Evolutionary conservation across 1,140 invertebrate species (phyloP).

Genomic region (Scaptomyza graminum): DNA sequence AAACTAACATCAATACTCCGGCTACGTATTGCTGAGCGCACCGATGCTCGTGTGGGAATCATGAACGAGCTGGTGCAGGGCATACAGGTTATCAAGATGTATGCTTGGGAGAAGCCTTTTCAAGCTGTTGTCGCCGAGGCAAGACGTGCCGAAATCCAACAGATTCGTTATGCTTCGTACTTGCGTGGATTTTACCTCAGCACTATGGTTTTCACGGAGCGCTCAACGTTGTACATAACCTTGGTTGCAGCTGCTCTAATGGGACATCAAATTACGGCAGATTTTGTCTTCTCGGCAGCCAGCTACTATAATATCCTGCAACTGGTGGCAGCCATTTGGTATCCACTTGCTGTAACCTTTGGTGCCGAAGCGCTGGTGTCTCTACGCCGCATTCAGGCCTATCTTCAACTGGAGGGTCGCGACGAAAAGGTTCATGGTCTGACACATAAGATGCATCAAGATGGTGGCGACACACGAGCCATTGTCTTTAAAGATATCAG

Average conservation of each 20-base stretch:
- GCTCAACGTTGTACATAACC: slow-evolving; percentile 90
- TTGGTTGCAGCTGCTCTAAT: slow-evolving; percentile 88
- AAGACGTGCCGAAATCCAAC: slow-evolving; percentile 87
- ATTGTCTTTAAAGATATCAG: slow-evolving; percentile 85
- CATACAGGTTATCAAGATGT: slow-evolving; percentile 92
- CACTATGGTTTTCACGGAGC: slow-evolving; percentile 88
- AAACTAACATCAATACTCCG: slow-evolving; percentile 85
- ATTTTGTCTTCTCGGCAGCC: slow-evolving; percentile 89
- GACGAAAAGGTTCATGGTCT: slow-evolving; percentile 63
- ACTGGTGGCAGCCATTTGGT: slow-evolving; percentile 87
- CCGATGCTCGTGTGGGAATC: slow-evolving; percentile 89
- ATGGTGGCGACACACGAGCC: slow-evolving; percentile 55
- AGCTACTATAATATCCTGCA: slow-evolving; percentile 90
- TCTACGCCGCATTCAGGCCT: slow-evolving; percentile 87
- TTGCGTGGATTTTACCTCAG: slow-evolving; percentile 89
- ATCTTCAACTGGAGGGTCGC: slow-evolving; percentile 87
- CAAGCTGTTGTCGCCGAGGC: slow-evolving; percentile 85
- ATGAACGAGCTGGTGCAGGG: slow-evolving; percentile 92
- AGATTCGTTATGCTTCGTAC: slow-evolving; percentile 88
- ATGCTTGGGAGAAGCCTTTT: slow-evolving; percentile 90
- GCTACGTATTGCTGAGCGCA: slow-evolving; percentile 86
- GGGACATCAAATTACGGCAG: slow-evolving; percentile 88
- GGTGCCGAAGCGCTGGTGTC: slow-evolving; percentile 88
- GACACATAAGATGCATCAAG: slow-evolving; percentile 61
- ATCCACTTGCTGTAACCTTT: slow-evolving; percentile 89